Base-by-base conservation (phyloP, 2,888 invertebrate species). In the Cybosia mesomella region DNA sequence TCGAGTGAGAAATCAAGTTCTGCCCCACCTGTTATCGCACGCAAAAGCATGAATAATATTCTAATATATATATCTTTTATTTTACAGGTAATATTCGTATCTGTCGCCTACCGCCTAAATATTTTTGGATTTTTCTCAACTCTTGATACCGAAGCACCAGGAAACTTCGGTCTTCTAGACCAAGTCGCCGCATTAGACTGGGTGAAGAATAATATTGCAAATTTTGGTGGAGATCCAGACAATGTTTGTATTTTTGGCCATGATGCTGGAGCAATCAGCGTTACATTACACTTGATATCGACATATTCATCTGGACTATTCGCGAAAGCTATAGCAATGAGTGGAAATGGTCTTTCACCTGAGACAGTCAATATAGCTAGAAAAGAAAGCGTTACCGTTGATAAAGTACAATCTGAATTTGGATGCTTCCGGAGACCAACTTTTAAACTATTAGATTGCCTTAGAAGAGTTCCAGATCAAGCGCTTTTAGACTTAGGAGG, bases 121-220 rank as follows among this genome's bases (percentile, higher is more conserved):
- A 97, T 98, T 74, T 96, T 98, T 79, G 98, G 98, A n/a, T 98
- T 98, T 87, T 96, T 98, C 84, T 97, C 97, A 21, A 97, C 97
- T 9, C 95, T 96, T 80, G 98, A 98, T 84, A 96, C 96, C 9
- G 97, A 97, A 87, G 96, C 97, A 8, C 95, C 97, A 0, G 98
- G 98, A 1, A 98, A 98, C 87, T 97, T 96, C 77, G 98, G 98
- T 0, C 92, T 98, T 74, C 95, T 97, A 92, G 98, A 98, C 84
- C 98, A 98, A 91, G 96, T 97, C 34, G 98, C 98, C 0, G 97
- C 97, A 0, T 90, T 98, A 67, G 95, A 95, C 79, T 98, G 98
- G 98, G 96, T 98, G 0, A 97, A 97, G 81, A 96, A 95, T 74
- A 97, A 97, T 83, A 97, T 98, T 18, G 96, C 96, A 69, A 90